Evolutionary conservation across 2,888 invertebrate genomes (phyloP).

Genomic region (Baccha elongata): DNA sequence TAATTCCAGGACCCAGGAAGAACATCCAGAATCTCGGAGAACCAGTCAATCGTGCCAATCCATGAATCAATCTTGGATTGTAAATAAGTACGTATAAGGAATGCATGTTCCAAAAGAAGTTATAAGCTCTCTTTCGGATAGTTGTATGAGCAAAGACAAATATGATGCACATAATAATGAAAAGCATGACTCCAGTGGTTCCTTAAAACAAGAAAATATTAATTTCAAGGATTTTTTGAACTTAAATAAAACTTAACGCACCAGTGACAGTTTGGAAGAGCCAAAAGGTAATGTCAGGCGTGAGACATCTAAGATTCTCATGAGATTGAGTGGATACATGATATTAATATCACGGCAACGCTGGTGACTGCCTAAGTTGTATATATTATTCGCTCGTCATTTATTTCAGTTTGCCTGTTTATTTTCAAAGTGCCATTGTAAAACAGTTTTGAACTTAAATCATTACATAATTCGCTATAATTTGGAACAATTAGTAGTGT

Average conservation of each 20-base stretch:
- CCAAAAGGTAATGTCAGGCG: slow-evolving; percentile 97
- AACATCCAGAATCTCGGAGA: slow-evolving; percentile 97
- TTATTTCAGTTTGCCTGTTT: too few relatives aligned
- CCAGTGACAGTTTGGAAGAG: slow-evolving; percentile 97
- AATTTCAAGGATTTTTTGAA: too few relatives aligned
- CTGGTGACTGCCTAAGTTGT: too few relatives aligned
- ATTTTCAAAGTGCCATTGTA: too few relatives aligned
- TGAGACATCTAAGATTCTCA: slow-evolving; percentile 95
- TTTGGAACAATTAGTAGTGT: too few relatives aligned
- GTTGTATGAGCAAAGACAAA: slow-evolving; percentile 98
- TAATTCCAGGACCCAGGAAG: slow-evolving; percentile 94
- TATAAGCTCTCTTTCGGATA: slow-evolving; percentile 95
- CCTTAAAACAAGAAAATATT: slow-evolving; percentile 84
- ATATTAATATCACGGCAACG: too few relatives aligned
- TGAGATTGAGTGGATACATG: slow-evolving; percentile 98
- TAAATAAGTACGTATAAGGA: slow-evolving; percentile 94
- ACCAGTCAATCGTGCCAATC: slow-evolving; percentile 94
- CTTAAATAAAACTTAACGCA: too few relatives aligned
- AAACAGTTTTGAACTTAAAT: too few relatives aligned
- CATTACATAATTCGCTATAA: too few relatives aligned
- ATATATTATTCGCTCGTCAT: too few relatives aligned
- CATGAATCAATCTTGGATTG: slow-evolving; percentile 93
- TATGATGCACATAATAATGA: slow-evolving; percentile 95
- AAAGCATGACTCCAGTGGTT: slow-evolving; percentile 92
- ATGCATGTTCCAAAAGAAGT: slow-evolving; percentile 97